These are phyloP conservation scores for Galleria mellonella DNA, from an alignment of 1,140 invertebrate species.

Conservation along the genomic window DNA sequence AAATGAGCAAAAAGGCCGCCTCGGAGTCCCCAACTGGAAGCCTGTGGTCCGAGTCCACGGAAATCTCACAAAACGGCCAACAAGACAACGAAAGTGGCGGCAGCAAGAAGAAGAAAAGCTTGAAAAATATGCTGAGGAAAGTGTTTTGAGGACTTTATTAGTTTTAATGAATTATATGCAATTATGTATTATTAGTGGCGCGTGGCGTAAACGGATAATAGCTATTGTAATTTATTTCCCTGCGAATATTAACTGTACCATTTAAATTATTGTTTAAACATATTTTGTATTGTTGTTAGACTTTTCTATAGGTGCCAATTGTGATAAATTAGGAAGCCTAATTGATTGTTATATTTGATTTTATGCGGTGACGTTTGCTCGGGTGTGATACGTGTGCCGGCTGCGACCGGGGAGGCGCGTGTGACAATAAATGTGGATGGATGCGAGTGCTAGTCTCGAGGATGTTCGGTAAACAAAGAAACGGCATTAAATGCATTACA, in stretches of 20 bases:
- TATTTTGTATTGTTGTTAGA: constrained; percentile 46
- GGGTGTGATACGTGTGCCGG: constrained; percentile 10
- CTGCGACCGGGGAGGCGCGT: constrained; percentile 11
- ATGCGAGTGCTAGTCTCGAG: constrained; percentile 39
- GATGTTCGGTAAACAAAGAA: constrained; percentile 51
- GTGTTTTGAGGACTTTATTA: constrained; percentile 75
- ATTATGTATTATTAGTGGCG: constrained; percentile 16
- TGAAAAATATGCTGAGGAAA: constrained; percentile 80
- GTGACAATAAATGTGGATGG: constrained; percentile 37
- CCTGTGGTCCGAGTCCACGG: constrained; percentile 72
- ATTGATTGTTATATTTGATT: constrained; percentile 44
- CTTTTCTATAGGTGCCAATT: constrained; percentile 64
- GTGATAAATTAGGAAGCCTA: constrained; percentile 70
- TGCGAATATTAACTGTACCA: constrained; percentile 46
- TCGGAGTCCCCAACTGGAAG: constrained; percentile 62
- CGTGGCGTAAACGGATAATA: constrained; percentile 20
- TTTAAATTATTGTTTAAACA: constrained; percentile 64
- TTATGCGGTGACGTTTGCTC: constrained; percentile 33
- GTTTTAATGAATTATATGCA: constrained; percentile 31
- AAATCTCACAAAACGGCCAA: constrained; percentile 64
- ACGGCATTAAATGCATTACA: constrained; percentile 66
- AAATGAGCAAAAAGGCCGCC: constrained; percentile 47
- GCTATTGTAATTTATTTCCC: constrained; percentile 62
- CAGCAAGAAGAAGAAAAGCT: constrained; percentile 72
- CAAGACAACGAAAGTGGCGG: constrained; percentile 37